Base-by-base conservation (phyloP, 2,797 vertebrate species). In the Pantherophis alleghaniensis region DNA sequence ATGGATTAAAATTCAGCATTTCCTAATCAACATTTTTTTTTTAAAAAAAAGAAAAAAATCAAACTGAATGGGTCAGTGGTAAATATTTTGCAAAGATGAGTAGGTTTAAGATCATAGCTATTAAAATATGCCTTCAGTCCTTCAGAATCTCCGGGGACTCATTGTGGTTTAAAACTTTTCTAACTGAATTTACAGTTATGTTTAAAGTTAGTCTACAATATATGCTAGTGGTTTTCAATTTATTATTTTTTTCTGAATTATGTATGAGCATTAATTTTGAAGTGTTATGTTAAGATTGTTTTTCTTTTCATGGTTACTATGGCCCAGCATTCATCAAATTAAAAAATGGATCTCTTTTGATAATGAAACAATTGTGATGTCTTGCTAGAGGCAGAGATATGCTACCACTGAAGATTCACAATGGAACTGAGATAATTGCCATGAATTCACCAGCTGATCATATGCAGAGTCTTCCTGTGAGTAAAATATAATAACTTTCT, bases 11-110 rank as follows among this genome's bases (percentile, higher is more conserved):
- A 5, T 66, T 87, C 66, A 93, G 24, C 47, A 83, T 83, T 93
- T 88, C 4, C 47, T 22, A 22, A n/a, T 53, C 22, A 61, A 42
- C 60, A 20, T 14, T 56, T 47, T 92, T 91, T 92, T 61, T 37
- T 37, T 37, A 2, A 37, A 37, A 2, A 37, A 91, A 37, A 37
- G 37, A 37, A 91, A 6, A 79, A 92, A 79, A 95, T 93, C 47
- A 55, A 94, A 95, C 0, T 28, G 69, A 97, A 96, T 95, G 69
- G 94, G 60, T 94, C 93, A 90, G 18, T 93, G 93, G 90, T 63
- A 57, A 47, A 94, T 86, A 92, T 92, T 93, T 94, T 60, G 94
- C 69, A 94, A 4, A 95, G 61, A 9, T 42, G 89, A 74, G n/a
- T 91, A 28, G 2, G 79, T 94, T 95, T 94, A 83, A 94, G 53